Conservation (phyloP, 2,113 vertebrate genomes). For the Erythrocercus mccallii region DNA sequence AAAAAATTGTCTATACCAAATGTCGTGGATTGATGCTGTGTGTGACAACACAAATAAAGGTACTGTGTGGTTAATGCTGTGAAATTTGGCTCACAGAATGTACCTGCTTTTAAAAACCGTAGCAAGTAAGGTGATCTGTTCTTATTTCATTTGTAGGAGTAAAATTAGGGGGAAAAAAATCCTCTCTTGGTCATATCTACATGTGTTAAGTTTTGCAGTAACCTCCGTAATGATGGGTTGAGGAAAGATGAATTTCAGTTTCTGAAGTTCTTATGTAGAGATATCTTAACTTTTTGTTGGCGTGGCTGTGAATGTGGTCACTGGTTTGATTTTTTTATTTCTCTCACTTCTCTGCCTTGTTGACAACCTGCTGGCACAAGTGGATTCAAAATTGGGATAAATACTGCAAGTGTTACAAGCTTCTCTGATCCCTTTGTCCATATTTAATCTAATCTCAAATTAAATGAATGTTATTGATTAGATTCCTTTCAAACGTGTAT, state of each 20-base stretch:
- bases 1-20: neutral
- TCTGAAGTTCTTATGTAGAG: conserved; percentile 49
- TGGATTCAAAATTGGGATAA: neutral
- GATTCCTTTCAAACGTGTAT: conserved; percentile 59
- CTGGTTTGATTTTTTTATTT: neutral
- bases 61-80: conserved; percentile 36
- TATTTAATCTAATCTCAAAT: conserved; percentile 72
- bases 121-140: conserved; percentile 22
- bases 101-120: conserved; percentile 24
- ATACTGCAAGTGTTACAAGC: conserved; percentile 35
- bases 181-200: conserved; percentile 51
- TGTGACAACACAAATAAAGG: conserved; percentile 40
- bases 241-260: conserved; percentile 62
- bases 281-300: neutral
- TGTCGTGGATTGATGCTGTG: conserved; percentile 25
- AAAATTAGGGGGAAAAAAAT: neutral
- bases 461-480: conserved; percentile 75
- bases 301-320: neutral
- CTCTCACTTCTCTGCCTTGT: neutral
- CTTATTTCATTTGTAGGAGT: conserved; percentile 57
- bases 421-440: conserved; percentile 51
- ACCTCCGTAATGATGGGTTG: conserved; percentile 57
- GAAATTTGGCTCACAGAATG: conserved; percentile 48
- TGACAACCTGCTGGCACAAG: conserved; percentile 34
- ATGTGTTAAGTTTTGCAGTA: conserved; percentile 64